A percentile compares a stretch with the other conserved stretches of the same genome.
These are phyloP conservation scores for Brachionichthys hirsutus DNA, from an alignment of 2,113 vertebrate genomes.

Conservation along the genomic window DNA sequence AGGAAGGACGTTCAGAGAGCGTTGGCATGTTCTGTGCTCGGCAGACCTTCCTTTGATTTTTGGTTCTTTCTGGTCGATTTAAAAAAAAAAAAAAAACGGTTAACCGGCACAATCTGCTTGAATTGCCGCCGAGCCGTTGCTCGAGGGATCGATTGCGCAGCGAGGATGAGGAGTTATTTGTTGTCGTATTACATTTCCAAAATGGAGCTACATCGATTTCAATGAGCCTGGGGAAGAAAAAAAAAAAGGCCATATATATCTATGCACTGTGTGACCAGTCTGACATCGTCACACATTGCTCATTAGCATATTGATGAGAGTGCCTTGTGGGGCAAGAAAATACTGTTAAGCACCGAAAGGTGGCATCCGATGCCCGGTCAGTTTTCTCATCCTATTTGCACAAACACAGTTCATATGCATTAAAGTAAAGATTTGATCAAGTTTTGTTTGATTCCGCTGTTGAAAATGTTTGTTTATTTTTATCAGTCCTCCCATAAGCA, in stretches of 20 bases:
- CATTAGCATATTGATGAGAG: not conserved
- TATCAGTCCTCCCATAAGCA: no score
- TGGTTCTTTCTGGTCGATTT: slow-evolving; percentile 11
- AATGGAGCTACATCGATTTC: not conserved
- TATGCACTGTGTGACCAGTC: not conserved
- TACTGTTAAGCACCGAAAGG: not conserved
- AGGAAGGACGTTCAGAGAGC: slow-evolving; percentile 25
- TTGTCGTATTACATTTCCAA: slow-evolving; percentile 10
- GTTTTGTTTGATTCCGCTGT: not conserved
- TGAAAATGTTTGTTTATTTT: no score
- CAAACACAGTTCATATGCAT: not conserved
- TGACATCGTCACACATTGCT: not conserved
- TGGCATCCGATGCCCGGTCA: not conserved
- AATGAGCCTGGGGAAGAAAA: not conserved
- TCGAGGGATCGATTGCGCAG: not conserved
- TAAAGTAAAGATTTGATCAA: not conserved
- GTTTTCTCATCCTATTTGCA: not conserved
- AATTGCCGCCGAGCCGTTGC: not conserved
- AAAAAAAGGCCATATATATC: not conserved
- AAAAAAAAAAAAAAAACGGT: not conserved
- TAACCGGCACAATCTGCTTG: not conserved
- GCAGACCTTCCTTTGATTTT: slow-evolving; percentile 21
- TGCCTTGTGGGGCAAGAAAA: slow-evolving; percentile 1
- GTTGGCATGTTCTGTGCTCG: slow-evolving; percentile 16
- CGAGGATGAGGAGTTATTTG: not conserved